Evolutionary conservation across 37 sponge, comb jelly and placozoan genomes (phyloP), one percentile per base, ranked within the genome.

Genomic region (Hexactinellida sp.): DNA sequence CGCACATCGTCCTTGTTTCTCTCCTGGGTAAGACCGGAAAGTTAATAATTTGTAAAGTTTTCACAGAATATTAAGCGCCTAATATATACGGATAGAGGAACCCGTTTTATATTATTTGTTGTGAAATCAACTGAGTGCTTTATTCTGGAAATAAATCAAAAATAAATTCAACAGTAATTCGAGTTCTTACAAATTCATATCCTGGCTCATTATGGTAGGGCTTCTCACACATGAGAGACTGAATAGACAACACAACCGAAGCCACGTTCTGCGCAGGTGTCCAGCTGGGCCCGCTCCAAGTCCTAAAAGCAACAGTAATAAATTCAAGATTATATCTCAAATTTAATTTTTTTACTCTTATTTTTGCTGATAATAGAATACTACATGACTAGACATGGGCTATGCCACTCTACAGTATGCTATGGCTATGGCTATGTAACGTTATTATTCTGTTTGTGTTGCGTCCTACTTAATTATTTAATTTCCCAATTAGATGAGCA

Each of bases 121-220:
- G n/a, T n/a, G n/a, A n/a, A n/a, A n/a, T n/a, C n/a, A n/a, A n/a
- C n/a, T n/a, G n/a, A n/a, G n/a, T n/a, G n/a, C n/a, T n/a, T n/a
- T n/a, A n/a, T n/a, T n/a, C n/a, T n/a, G n/a, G n/a, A n/a, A n/a
- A n/a, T n/a, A n/a, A n/a, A n/a, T n/a, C n/a, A n/a, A n/a, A n/a
- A n/a, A n/a, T n/a, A n/a, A n/a, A n/a, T n/a, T n/a, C n/a, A n/a
- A n/a, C n/a, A n/a, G n/a, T n/a, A n/a, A 0, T 37, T 38, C 47
- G 38, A 35, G 0, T 1, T 19, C 83, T 37, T 83, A 88, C 91
- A 85, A 86, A 85, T 30, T 93, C 90, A 89, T 47, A 95, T 23
- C 95, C 95, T 39, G 95, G 95, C 37, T 95, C 95, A 83, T 95
- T 95, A 83, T 93, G 93, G 84, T 92, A 95, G 9, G 95, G 95